Percentiles rank a stretch among this genome's conserved stretches.
These are phyloP conservation scores for Tragelaphus eurycerus DNA, from an alignment of 2,797 vertebrate genomes.

Conservation along the genomic window DNA sequence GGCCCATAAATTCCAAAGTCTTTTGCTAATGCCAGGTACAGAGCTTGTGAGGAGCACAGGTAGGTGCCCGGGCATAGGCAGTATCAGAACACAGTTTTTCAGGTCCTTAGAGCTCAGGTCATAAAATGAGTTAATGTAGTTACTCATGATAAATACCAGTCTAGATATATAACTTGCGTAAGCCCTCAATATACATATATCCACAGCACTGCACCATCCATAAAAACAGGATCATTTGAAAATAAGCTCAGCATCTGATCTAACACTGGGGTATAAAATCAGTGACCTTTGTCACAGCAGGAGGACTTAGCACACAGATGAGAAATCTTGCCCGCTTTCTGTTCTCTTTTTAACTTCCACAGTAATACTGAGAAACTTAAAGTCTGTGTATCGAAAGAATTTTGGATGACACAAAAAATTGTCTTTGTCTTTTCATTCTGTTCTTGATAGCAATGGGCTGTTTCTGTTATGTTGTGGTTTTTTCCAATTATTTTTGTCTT, in stretches of 20 bases:
- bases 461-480: background rate
- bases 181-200: background rate
- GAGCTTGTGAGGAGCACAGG: background rate
- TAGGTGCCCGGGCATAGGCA: accelerated
- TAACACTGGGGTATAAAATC: background rate
- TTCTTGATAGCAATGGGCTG: background rate
- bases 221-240: slow-evolving; percentile 28
- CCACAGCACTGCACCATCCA: background rate
- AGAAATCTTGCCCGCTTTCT: background rate
- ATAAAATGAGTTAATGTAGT: slow-evolving; percentile 54
- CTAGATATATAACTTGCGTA: background rate
- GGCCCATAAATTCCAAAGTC: background rate
- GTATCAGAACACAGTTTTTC: background rate
- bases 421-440: background rate
- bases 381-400: background rate
- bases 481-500: background rate
- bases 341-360: background rate
- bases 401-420: background rate
- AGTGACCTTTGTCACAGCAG: slow-evolving; percentile 48
- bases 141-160: slow-evolving; percentile 39
- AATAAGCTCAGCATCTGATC: background rate
- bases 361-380: background rate
- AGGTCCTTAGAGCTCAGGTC: slow-evolving; percentile 5
- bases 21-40: background rate
- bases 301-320: background rate